A percentile compares a stretch with the other conserved stretches of the same genome.
These are phyloP conservation scores for Caenorhabditis macrosperma DNA, from an alignment of 2,888 invertebrate species.

Conservation along the genomic window DNA sequence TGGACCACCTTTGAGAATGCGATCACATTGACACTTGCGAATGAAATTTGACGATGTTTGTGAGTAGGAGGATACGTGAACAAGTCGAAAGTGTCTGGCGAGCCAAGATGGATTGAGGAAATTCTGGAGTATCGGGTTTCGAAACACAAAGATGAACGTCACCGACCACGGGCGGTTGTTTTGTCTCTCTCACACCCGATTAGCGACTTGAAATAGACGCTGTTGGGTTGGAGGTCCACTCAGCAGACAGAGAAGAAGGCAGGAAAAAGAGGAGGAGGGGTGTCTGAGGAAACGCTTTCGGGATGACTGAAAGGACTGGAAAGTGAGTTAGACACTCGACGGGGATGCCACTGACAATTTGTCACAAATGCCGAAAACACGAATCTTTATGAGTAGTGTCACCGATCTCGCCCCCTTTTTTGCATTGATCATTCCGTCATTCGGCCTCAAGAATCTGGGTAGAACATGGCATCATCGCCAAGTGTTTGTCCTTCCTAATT, in stretches of 20 bases:
- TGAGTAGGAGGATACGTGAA: slow-evolving; percentile 21
- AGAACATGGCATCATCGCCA: too few relatives aligned
- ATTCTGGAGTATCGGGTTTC: slow-evolving; percentile 34
- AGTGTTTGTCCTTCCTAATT: slow-evolving; percentile 31
- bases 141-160: slow-evolving; percentile 14
- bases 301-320: slow-evolving; percentile 23
- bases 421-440: neutral
- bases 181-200: slow-evolving; percentile 20
- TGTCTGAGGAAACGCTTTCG: too few relatives aligned
- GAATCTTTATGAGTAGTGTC: slow-evolving; percentile 35
- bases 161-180: neutral
- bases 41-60: slow-evolving; percentile 49
- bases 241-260: neutral
- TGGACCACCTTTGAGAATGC: slow-evolving; percentile 10
- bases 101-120: slow-evolving; percentile 31
- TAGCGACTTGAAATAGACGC: neutral
- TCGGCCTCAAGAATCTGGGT: neutral
- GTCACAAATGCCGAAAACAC: slow-evolving; percentile 30
- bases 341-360: slow-evolving; percentile 49
- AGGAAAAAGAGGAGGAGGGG: neutral
- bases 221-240: neutral
- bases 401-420: slow-evolving; percentile 11
- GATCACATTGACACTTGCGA: slow-evolving; percentile 41
- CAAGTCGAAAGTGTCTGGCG: slow-evolving; percentile 39
- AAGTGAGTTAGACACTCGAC: slow-evolving; percentile 42